These are phyloP conservation scores for Tauraco hartlaubi DNA, from an alignment of 2,797 vertebrate species.

Conservation along the genomic window DNA sequence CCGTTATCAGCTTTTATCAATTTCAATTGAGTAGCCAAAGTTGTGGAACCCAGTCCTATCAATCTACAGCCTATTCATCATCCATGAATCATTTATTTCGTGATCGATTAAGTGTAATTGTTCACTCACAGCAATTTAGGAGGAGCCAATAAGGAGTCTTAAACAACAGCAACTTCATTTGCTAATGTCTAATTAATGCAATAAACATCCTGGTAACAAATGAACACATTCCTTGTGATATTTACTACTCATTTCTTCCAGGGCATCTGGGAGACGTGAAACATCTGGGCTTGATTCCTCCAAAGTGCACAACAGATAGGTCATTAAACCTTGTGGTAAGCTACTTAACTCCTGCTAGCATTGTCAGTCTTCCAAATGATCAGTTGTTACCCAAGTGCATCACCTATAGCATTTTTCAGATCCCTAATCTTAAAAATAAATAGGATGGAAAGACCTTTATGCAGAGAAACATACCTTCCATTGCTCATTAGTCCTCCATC, in stretches of 20 bases:
- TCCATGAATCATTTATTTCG: conserved; percentile 99
- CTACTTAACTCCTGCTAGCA: conserved; percentile 71
- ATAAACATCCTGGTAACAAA: conserved; percentile 93
- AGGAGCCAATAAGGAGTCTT: conserved; percentile 92
- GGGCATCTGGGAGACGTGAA: conserved; percentile 87
- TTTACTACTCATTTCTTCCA: conserved; percentile 81
- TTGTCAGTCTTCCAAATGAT: conserved; percentile 65
- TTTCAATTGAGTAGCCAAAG: conserved; percentile 93
- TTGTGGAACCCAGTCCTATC: conserved; percentile 89
- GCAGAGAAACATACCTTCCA: conserved; percentile 88
- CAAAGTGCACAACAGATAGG: conserved; percentile 80
- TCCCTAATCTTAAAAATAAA: conserved; percentile 55
- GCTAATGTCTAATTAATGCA: conserved; percentile 98
- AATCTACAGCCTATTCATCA: conserved; percentile 96
- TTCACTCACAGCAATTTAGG: conserved; percentile 96
- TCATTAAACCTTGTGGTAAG: conserved; percentile 75
- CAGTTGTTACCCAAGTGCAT: conserved; percentile 32
- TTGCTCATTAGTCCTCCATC: conserved; percentile 99
- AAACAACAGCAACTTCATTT: conserved; percentile 94
- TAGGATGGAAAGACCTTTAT: neutral
- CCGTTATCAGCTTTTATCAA: conserved; percentile 92
- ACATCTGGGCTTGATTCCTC: conserved; percentile 89
- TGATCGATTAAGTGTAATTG: conserved; percentile 98
- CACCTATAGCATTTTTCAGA: conserved; percentile 9
- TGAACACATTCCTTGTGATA: conserved; percentile 89